These are phyloP conservation scores for Ptychodera flava DNA, from an alignment of 35 echinoderm and acorn worm genomes.

Conservation along the genomic window DNA sequence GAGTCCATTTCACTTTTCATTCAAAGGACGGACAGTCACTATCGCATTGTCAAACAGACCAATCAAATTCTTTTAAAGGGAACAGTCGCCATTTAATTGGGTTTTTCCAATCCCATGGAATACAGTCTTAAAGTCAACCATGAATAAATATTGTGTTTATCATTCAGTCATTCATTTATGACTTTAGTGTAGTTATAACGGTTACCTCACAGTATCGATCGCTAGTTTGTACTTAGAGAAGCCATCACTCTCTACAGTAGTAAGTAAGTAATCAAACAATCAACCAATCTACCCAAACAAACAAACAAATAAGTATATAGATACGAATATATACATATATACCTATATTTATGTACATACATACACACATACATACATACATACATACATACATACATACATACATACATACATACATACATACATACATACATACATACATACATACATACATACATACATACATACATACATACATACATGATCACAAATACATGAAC, in stretches of 20 bases:
- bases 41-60: too few species aligned
- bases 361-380: not conserved
- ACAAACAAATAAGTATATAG: not conserved
- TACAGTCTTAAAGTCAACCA: not conserved
- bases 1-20: too few species aligned
- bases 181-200: not conserved
- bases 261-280: not conserved
- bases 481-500: not conserved
- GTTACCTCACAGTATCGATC: not conserved
- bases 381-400: slow-evolving; percentile 2
- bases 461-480: not conserved
- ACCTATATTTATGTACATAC: not conserved
- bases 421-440: not conserved
- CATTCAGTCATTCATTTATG: not conserved
- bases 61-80: too few species aligned
- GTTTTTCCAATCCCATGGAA: too few species aligned
- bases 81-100: too few species aligned
- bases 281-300: not conserved
- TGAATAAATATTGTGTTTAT: not conserved
- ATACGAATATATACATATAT: not conserved
- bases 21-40: too few species aligned
- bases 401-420: not conserved
- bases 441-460: not conserved
- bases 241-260: not conserved
- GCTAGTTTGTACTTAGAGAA: not conserved